Evolutionary conservation across 2,888 invertebrate species (phyloP), one percentile per base, ranked within the genome.

Genomic region (Vannuccia rotundouncinata): DNA sequence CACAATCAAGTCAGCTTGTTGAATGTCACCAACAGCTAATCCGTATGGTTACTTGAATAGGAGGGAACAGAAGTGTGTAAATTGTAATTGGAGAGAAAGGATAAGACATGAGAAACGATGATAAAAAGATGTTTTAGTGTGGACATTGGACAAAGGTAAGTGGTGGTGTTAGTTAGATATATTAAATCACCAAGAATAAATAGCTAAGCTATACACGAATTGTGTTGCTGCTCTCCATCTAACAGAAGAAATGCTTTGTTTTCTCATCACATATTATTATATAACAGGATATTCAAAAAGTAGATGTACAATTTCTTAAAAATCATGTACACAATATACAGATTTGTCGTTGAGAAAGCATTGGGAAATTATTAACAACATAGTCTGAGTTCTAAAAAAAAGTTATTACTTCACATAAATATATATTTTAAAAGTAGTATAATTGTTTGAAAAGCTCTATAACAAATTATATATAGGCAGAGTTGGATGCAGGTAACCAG

Each of bases 311-410:
- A 66, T 13, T 66, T 22, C 66, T 66, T 66, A 5, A 13, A 22
- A 66, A 22, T 66, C 66, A 66, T 66, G 5, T 66, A 66, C 66
- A 66, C 66, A 66, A 66, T 66, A 66, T 66, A 66, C 66, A 66
- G 66, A 66, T 66, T 45, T 17, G 66, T 66, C 66, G 66, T 66
- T 13, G 17, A 66, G 22, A 22, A 66, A 66, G 66, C 22, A 66
- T 66, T 22, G 2, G 66, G 22, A 2, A 66, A 66, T 2, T 66
- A 13, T 66, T 66, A 22, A 66, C 25, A 66, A 66, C 22, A 66
- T 66, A 22, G 5, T n/a, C n/a, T 66, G 22, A 5, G 25, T 66
- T 27, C 5, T 66, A 13, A 13, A 13, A 22, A 66, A 66, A 22
- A 66, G 25, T 13, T 66, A 66, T 66, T n/a, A n/a, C n/a, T 13